Percentiles rank a stretch among this genome's conserved stretches.
Evolutionary conservation across 1,140 invertebrate species (phyloP).

Genomic region (Globodera rostochiensis): DNA sequence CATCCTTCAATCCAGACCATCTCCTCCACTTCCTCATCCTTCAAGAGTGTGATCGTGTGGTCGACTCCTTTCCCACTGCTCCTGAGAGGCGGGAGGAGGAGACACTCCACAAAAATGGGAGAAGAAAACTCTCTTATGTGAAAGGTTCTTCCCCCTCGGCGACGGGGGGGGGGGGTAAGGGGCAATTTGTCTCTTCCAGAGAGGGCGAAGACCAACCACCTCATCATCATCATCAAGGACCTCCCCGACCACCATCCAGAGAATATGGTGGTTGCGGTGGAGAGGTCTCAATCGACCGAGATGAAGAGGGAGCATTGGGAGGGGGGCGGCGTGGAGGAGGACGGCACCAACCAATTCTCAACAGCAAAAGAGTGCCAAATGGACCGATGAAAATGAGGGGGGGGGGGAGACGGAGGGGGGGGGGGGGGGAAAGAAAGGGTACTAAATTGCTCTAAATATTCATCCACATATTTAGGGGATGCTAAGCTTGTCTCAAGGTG

Average conservation of each 20-base stretch:
- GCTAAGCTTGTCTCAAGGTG: too few relatives aligned
- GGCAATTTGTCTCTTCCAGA: neutral
- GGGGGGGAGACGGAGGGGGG: too few relatives aligned
- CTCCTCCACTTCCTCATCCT: neutral
- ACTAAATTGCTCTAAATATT: neutral
- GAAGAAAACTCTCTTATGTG: neutral
- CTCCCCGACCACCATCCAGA: neutral
- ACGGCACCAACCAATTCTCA: neutral
- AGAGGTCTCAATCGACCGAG: neutral
- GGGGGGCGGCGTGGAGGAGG: too few relatives aligned
- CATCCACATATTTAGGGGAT: too few relatives aligned
- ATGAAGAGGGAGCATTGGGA: neutral
- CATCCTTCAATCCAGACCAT: neutral
- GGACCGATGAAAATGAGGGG: neutral
- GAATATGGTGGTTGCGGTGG: neutral
- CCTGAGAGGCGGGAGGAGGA: neutral
- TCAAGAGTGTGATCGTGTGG: too few relatives aligned
- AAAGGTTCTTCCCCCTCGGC: neutral
- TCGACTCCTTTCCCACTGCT: too few relatives aligned
- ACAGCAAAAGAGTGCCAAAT: neutral
- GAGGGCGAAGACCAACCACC: neutral
- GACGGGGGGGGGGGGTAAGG: neutral
- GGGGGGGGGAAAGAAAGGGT: neutral
- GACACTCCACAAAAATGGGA: neutral
- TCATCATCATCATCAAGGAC: neutral